Percentiles rank a stretch among this genome's conserved stretches.
Conservation (phyloP, 2,113 vertebrate species). For the Sander lucioperca region DNA sequence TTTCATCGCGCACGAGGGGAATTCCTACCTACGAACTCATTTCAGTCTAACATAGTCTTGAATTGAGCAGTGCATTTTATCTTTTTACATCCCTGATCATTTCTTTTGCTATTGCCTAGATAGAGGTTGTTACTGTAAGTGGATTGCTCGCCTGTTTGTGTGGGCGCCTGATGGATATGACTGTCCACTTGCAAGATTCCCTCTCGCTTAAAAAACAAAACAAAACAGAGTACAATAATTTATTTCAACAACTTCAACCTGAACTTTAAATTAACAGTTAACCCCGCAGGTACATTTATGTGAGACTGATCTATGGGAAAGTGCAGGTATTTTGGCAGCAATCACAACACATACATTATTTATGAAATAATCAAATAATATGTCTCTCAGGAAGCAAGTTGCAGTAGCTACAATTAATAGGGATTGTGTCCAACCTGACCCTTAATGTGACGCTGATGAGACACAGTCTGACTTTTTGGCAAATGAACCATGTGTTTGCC, state of each 20-base stretch:
- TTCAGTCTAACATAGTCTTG: not conserved
- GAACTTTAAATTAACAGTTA: constrained; percentile 60
- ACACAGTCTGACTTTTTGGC: constrained; percentile 66
- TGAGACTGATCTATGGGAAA: constrained; percentile 27
- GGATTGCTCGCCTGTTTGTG: constrained; percentile 22
- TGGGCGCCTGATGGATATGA: constrained; percentile 19
- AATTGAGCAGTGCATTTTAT: not conserved
- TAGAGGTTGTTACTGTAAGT: constrained; percentile 13
- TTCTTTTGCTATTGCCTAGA: not conserved
- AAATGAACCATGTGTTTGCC: constrained; percentile 49
- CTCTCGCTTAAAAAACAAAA: not conserved
- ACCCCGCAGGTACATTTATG: constrained; percentile 30
- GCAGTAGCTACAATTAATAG: constrained; percentile 49
- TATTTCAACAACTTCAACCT: constrained; percentile 35
- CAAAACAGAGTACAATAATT: constrained; percentile 35
- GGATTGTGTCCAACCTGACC: constrained; percentile 43
- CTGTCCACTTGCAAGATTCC: constrained; percentile 40
- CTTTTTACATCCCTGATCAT: not conserved
- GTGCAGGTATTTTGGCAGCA: constrained; percentile 54
- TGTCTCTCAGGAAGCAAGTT: constrained; percentile 42
- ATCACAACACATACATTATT: constrained; percentile 70
- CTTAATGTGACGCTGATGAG: constrained; percentile 66
- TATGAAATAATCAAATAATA: constrained; percentile 68
- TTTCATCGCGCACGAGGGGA: constrained; percentile 1
- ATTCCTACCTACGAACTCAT: not conserved